Conservation (phyloP, 2,888 invertebrate species). For the Caenorhabditis panamensis region DNA sequence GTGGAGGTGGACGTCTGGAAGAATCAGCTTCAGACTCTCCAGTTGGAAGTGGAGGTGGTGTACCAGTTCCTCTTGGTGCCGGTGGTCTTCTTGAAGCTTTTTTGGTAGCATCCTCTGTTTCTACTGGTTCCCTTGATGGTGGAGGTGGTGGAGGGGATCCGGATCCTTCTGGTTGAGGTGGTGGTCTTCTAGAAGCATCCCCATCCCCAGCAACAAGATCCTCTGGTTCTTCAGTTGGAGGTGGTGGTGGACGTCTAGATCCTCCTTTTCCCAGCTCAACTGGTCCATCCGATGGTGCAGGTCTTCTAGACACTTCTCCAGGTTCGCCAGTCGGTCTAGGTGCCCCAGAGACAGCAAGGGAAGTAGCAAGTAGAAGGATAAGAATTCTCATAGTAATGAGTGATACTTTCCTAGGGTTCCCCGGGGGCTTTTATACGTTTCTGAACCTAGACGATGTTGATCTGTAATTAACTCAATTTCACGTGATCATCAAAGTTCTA, state of each 20-base stretch:
- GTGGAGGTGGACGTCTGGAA: too few species aligned
- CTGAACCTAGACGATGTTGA: too few species aligned
- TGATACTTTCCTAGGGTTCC: too few species aligned
- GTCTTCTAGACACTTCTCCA: not conserved
- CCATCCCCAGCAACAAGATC: not conserved
- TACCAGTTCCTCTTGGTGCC: slow-evolving; percentile 20
- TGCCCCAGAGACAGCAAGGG: too few species aligned
- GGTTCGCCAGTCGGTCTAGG: not conserved
- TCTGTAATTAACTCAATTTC: too few species aligned
- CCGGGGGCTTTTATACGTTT: too few species aligned
- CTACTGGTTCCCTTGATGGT: slow-evolving; percentile 15
- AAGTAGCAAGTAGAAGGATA: too few species aligned
- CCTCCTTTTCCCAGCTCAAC: too few species aligned
- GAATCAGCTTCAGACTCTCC: slow-evolving; percentile 7
- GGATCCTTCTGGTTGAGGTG: not conserved
- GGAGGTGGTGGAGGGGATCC: slow-evolving; percentile 27
- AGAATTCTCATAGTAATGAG: too few species aligned
- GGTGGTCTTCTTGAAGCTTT: not conserved
- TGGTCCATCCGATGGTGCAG: not conserved
- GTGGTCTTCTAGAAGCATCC: not conserved
- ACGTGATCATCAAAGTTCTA: not conserved
- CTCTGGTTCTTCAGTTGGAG: slow-evolving; percentile 20
- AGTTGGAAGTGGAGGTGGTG: slow-evolving; percentile 26
- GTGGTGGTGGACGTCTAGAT: slow-evolving; percentile 25
- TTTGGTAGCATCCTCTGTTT: not conserved